Conservation (phyloP, 92 coral and sea anemone species). For the Bergia sp. region DNA sequence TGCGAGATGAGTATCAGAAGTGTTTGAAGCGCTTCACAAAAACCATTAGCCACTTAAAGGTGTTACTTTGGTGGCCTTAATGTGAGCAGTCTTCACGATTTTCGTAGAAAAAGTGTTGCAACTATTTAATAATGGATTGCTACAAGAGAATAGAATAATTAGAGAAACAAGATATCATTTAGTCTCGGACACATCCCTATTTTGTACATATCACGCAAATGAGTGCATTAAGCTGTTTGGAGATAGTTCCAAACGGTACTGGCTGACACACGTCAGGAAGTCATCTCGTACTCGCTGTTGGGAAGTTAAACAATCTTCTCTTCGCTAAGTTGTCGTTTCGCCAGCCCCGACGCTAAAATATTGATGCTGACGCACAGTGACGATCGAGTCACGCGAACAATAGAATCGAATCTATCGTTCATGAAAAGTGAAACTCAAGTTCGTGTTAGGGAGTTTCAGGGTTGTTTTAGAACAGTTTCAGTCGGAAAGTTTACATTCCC, state of each 20-base stretch:
- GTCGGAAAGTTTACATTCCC: neutral
- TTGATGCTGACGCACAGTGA: constrained; percentile 40
- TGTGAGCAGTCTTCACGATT: constrained; percentile 16
- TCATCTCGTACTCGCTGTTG: constrained; percentile 21
- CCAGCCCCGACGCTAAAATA: constrained; percentile 35
- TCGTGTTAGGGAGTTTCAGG: neutral
- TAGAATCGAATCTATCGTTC: constrained; percentile 29
- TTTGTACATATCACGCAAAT: constrained; percentile 13
- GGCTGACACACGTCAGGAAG: constrained; percentile 11
- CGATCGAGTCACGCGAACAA: constrained; percentile 48
- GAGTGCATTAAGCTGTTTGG: neutral
- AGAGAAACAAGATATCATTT: constrained; percentile 13
- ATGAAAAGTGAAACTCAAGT: constrained; percentile 26
- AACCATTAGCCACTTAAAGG: constrained; percentile 6
- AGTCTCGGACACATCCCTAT: constrained; percentile 23
- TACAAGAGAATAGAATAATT: constrained; percentile 24
- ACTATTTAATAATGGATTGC: constrained; percentile 40
- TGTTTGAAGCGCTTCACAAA: neutral
- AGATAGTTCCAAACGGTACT: neutral
- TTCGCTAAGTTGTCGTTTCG: constrained; percentile 26
- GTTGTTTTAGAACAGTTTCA: constrained; percentile 23
- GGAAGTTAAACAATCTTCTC: constrained; percentile 43
- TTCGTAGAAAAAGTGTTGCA: constrained; percentile 16
- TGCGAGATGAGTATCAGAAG: neutral
- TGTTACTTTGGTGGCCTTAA: constrained; percentile 3